Evolutionary conservation across 1,140 invertebrate species (phyloP), one percentile per base, ranked within the genome.

Genomic region (Trichoplusia ni): DNA sequence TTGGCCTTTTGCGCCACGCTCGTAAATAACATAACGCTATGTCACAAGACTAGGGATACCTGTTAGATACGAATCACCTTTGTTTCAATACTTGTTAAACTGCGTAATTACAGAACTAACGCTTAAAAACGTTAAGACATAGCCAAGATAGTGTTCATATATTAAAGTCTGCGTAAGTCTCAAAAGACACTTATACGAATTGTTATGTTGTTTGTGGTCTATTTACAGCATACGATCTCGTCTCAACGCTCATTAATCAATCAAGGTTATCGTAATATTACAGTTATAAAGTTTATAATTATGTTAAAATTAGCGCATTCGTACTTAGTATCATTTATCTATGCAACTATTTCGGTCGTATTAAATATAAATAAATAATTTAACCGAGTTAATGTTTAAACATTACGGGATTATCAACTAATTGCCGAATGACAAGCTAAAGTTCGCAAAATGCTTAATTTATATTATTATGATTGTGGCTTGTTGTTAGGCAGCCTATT

Each of bases 11-110:
- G 77, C 76, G 75, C 76, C 67, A 69, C n/a, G n/a, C 58, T 77
- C 79, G 79, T 84, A 89, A 86, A 89, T 86, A 86, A 84, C 82
- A 67, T 56, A 81, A 66, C 71, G 67, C 63, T 72, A 71, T 42
- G 53, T 58, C 46, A 58, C 35, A 51, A 58, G 40, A 53, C 19
- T 61, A 33, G 51, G 49, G 40, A 63, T 56, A 40, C 46, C 47
- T 62, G 42, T 42, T 47, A 59, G 42, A 58, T 18, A 18, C 53
- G 42, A 49, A 47, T 56, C 35, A 58, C 53, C 63, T 59, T 47
- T 64, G 38, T 46, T 42, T 59, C 31, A 60, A 40, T 37, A 29
- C 14, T 38, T 29, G 40, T 21, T n/a, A 5, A 23, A 8, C 13
- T 7, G 2, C 21, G 4, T 46, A 2, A 46, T n/a, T 8, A n/a